Evolutionary conservation across 2,888 invertebrate species (phyloP).

Genomic region (Brachyopa scutellaris): DNA sequence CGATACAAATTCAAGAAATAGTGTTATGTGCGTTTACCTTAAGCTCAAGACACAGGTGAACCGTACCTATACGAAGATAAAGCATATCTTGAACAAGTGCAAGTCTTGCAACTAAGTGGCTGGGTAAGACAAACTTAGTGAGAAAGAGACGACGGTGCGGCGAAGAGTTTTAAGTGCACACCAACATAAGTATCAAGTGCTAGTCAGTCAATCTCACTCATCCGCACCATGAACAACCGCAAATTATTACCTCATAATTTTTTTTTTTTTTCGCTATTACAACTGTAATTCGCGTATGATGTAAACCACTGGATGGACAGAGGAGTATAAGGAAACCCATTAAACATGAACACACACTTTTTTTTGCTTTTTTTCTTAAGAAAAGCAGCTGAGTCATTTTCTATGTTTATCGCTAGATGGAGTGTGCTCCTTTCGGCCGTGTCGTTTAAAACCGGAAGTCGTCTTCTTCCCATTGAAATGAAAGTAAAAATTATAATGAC

Average conservation of each 20-base stretch:
- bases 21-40: no score
- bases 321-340: conserved; percentile 52
- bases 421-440: not conserved
- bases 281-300: conserved; percentile 57
- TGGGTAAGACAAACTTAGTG: not conserved
- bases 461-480: conserved; percentile 35
- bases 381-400: no score
- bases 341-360: conserved; percentile 42
- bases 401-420: not conserved
- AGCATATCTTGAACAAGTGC: conserved; percentile 12
- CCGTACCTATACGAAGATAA: not conserved
- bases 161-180: no score
- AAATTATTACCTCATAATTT: conserved; percentile 70
- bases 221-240: conserved; percentile 62
- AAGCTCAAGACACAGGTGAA: not conserved
- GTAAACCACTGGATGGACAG: conserved; percentile 7
- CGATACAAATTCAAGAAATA: no score
- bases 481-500: conserved; percentile 69
- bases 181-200: not conserved
- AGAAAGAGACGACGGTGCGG: no score
- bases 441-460: conserved; percentile 49
- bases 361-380: conserved; percentile 32
- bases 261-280: conserved; percentile 57
- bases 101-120: conserved; percentile 14
- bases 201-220: conserved; percentile 51